Evolutionary conservation across 2,113 vertebrate genomes (phyloP), one percentile per base, ranked within the genome.

Genomic region (Maccullochella peelii): DNA sequence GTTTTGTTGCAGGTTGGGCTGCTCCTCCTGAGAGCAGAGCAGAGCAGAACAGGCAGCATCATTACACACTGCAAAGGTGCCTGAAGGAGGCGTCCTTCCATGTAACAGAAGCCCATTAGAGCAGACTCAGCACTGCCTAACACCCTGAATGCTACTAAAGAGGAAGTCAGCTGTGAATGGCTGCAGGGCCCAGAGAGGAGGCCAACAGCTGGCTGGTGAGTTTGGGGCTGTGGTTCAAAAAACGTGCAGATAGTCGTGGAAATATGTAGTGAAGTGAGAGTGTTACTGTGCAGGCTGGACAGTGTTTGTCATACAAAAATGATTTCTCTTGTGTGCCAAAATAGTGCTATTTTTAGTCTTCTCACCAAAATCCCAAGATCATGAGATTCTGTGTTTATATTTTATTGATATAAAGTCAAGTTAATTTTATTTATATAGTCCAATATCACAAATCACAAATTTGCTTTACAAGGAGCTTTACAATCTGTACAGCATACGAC

Each of bases 91-190:
- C 40, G 21, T 87, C 70, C 80, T 42, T 81, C 76, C 86, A 80
- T 68, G 59, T 77, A 83, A 82, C 85, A 50, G 54, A 61, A 69
- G 80, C 80, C 80, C 80, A 89, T 93, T 88, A 91, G 80, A 82
- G 80, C 79, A 72, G 80, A 89, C 85, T 85, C 72, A 70, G 77
- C 82, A 63, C 67, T 77, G 79, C 69, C 42, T 72, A 42, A 89
- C 78, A 86, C 36, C 80, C 83, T 69, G 69, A 79, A 55, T 84
- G 83, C 76, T 68, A 11, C 87, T 87, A 72, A 86, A 89, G 80
- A 91, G 89, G 82, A 92, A 92, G 75, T 92, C 89, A 89, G 91
- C 90, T 91, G 90, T 90, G 84, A 86, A 90, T 83, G 77, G 87
- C 90, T 84, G 33, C 85, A 86, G 88, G 90, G 89, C 73, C 72